Evolutionary conservation across 2,113 vertebrate genomes (phyloP), one percentile per base, ranked within the genome.

Genomic region (Hiodon alosoides): DNA sequence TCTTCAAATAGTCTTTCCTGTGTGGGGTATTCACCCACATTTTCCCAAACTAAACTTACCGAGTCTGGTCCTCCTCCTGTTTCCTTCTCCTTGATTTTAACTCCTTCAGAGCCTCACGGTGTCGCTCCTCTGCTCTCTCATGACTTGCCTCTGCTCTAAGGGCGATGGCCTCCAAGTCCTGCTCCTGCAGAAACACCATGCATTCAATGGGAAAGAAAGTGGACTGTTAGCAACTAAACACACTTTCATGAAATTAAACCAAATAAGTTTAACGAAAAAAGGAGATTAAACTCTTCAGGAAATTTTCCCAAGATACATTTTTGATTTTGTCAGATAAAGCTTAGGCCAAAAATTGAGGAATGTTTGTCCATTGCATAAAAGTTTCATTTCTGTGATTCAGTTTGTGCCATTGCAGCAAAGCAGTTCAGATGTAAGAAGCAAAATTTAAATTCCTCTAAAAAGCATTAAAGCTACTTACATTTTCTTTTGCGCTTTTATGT

Each of bases 401-500:
- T 31, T 31, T 31, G 31, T 31, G 31, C 31, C 31, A 31, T 31
- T 31, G 31, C 31, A 31, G 31, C 31, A 31, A 31, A 31, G n/a
- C n/a, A n/a, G n/a, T n/a, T n/a, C n/a, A n/a, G n/a, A n/a, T n/a
- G n/a, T n/a, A n/a, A n/a, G 17, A 2, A 62, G 14, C 10, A 62
- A 7, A 64, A 5, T 11, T 53, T 4, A 0, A 72, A 75, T 3
- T 69, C 8, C 4, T 65, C 10, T 57, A 7, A 47, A 4, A 73
- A 9, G 3, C 11, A 60, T 17, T 2, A 16, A 5, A 72, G 53
- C 0, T 65, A 79, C 93, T 91, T 81, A 98, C 97, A 0, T 97
- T 93, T 86, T 95, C 92, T 78, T 92, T 95, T 55, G 96, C 96
- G 60, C 85, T 89, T 61, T 90, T 88, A 79, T 98, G 95, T 46